Evolutionary conservation across 2,888 invertebrate genomes (phyloP).

Genomic region (Heliconius ethilla): DNA sequence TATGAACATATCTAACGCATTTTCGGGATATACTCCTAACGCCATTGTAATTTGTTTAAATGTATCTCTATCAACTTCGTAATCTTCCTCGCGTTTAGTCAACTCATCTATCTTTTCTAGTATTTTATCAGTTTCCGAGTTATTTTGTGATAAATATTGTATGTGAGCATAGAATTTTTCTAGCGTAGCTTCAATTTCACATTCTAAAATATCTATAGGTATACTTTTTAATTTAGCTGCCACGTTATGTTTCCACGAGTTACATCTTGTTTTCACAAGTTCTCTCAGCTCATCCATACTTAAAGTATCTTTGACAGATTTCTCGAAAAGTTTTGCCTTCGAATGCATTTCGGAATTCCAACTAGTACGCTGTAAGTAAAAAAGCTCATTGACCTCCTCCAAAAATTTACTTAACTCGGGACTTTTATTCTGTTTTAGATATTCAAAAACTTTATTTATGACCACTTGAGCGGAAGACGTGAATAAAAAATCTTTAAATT

Average conservation of each 20-base stretch:
- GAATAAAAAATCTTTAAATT: constrained; percentile 67
- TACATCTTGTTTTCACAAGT: constrained; percentile 63
- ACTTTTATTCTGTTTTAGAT: constrained; percentile 66
- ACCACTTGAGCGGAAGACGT: constrained; percentile 72
- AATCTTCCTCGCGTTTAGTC: constrained; percentile 55
- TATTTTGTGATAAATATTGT: constrained; percentile 62
- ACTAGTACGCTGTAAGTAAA: constrained; percentile 58
- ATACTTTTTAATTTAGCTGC: constrained; percentile 66
- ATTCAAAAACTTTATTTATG: constrained; percentile 71
- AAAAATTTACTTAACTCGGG: constrained; percentile 65
- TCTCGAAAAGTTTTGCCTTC: constrained; percentile 66
- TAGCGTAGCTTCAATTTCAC: constrained; percentile 68
- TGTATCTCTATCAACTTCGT: constrained; percentile 60
- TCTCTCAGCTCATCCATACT: constrained; percentile 70
- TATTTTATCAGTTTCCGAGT: constrained; percentile 60
- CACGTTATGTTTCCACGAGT: constrained; percentile 69
- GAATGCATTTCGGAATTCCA: constrained; percentile 64
- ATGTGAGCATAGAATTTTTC: constrained; percentile 72
- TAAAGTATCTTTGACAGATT: constrained; percentile 68
- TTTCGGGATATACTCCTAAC: constrained; percentile 62
- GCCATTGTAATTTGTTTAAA: constrained; percentile 64
- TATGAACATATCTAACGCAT: constrained; percentile 67
- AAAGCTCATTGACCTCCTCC: constrained; percentile 62
- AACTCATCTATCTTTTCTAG: constrained; percentile 66
- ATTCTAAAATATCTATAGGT: constrained; percentile 65